A percentile compares a stretch with the other conserved stretches of the same genome.
Evolutionary conservation across 2,113 vertebrate species (phyloP).

Genomic region (Eonycteris spelaea): DNA sequence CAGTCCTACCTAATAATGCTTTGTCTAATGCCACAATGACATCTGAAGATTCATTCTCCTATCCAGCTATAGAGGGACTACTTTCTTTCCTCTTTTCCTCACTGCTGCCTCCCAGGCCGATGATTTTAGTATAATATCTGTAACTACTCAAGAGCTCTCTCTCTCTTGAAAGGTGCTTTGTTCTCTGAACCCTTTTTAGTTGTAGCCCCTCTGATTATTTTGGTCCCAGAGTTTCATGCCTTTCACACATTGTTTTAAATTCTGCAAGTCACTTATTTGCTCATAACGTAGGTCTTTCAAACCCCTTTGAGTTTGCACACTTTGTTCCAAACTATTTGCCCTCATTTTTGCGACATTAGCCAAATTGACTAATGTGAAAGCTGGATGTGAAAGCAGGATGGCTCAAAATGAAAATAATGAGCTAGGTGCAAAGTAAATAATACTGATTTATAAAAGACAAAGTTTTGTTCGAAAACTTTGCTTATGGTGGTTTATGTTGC

Average conservation of each 20-base stretch:
- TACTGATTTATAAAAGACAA: not conserved
- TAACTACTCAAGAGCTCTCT: conserved; percentile 5
- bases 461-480: conserved; percentile 4
- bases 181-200: conserved; percentile 42
- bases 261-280: not conserved
- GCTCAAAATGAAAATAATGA: conserved; percentile 29
- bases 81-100: not conserved
- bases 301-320: not conserved
- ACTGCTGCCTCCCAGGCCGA: not conserved
- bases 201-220: conserved; percentile 5
- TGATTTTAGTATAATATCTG: not conserved
- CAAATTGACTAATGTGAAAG: not conserved
- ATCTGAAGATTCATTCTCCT: not conserved
- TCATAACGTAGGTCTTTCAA: not conserved
- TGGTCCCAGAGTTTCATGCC: conserved; percentile 2
- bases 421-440: not conserved
- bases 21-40: not conserved
- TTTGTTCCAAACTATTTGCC: conserved; percentile 3
- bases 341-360: not conserved
- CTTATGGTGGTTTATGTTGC: not conserved
- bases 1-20: not conserved
- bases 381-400: not conserved
- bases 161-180: not conserved
- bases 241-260: conserved; percentile 45
- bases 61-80: not conserved